Percentiles rank a stretch among this genome's conserved stretches.
Conservation (phyloP, 1,140 invertebrate species). For the Euwallacea similis region DNA sequence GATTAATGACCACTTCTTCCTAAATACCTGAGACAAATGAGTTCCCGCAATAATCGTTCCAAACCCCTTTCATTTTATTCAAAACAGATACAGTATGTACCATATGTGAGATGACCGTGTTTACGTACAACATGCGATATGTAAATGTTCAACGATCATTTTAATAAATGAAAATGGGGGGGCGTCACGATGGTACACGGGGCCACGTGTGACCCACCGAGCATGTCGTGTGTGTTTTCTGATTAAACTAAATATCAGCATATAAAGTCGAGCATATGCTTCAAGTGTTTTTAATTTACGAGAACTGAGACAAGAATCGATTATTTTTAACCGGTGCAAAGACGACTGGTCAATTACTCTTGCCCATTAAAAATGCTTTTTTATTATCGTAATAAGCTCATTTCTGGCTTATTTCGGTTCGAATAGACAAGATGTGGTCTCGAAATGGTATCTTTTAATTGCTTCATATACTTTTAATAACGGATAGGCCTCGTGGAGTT, state of each 20-base stretch:
- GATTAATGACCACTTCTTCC: too few species aligned
- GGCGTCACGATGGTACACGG: constrained; percentile 32
- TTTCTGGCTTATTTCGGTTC: too few species aligned
- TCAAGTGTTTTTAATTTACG: constrained; percentile 9
- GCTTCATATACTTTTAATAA: too few species aligned
- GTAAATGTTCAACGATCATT: constrained; percentile 40
- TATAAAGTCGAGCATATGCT: constrained; percentile 37
- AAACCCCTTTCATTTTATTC: constrained; percentile 25
- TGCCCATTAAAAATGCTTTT: background rate
- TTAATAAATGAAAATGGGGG: constrained; percentile 42
- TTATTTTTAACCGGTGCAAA: constrained; percentile 7
- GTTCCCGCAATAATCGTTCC: constrained; percentile 9
- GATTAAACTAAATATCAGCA: constrained; percentile 40
- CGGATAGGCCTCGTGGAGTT: too few species aligned
- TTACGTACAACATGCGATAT: constrained; percentile 38
- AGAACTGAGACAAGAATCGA: constrained; percentile 7
- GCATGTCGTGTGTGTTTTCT: constrained; percentile 38
- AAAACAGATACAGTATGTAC: constrained; percentile 25
- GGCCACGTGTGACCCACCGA: constrained; percentile 41
- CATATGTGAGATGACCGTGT: constrained; percentile 34
- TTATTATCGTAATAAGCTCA: too few species aligned
- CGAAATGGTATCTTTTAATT: too few species aligned
- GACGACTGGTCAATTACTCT: background rate
- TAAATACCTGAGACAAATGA: too few species aligned
- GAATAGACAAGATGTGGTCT: too few species aligned